Percentiles rank a stretch among this genome's conserved stretches.
phyloP scores from a whole-genome alignment of 1,140 invertebrate genomes.

The Gonioctena quinquepunctata region DNA sequence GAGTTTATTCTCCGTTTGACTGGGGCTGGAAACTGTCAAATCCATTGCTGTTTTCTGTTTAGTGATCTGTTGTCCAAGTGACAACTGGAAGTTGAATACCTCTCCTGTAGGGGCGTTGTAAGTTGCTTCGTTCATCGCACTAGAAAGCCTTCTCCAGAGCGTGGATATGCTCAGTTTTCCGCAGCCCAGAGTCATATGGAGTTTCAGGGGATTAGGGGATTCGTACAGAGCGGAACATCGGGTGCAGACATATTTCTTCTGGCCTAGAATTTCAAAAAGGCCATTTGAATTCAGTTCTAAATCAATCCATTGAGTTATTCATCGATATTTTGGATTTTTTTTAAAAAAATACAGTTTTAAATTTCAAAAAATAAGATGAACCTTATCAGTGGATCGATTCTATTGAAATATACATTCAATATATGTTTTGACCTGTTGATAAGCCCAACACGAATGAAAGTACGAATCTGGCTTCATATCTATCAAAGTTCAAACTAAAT shows the following conservation, averaged over 20 bases:
- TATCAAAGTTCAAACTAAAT: no score
- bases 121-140: conserved; percentile 10
- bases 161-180: conserved; percentile 59
- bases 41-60: conserved; percentile 47
- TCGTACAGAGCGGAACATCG: conserved; percentile 73
- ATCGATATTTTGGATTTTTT: no score
- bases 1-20: neutral
- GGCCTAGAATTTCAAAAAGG: conserved; percentile 59
- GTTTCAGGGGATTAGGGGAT: conserved; percentile 86
- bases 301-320: no score
- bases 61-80: conserved; percentile 22
- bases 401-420: no score
- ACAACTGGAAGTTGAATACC: conserved; percentile 43
- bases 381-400: no score
- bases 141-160: conserved; percentile 63
- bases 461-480: no score
- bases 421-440: no score
- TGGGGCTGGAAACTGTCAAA: conserved; percentile 28
- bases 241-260: conserved; percentile 79
- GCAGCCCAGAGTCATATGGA: conserved; percentile 80
- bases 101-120: neutral
- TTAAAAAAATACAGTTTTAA: no score
- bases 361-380: no score
- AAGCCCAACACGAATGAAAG: no score
- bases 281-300: no score